Evolutionary conservation across 2,888 invertebrate species (phyloP), one percentile per base, ranked within the genome.

Genomic region (Limnephilus auricula): DNA sequence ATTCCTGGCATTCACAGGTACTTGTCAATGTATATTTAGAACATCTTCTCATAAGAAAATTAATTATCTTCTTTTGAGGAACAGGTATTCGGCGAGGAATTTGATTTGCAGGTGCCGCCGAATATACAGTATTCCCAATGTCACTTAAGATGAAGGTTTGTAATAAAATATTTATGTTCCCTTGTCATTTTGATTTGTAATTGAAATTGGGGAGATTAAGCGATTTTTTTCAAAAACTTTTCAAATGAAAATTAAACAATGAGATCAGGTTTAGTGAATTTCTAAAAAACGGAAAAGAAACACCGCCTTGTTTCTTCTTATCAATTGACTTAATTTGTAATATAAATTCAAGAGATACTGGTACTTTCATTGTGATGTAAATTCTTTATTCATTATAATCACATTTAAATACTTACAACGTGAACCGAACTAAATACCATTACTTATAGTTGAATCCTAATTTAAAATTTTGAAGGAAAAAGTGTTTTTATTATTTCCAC

Each of bases 21-120:
- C 82, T 18, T 10, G 34, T 34, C 82, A 82, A 12, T 82, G 18
- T 82, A 82, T 34, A 37, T 82, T 82, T 82, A 32, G 32, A 25
- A 34, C 82, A 82, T 25, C 34, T 82, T 82, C 32, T 34, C 34
- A 82, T 34, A 34, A 82, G 32, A 82, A 82, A 82, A 82, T 25
- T 32, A 82, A 82, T 37, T 34, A 82, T 18, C 18, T 82, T 82
- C 34, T 10, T 9, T 34, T 37, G 25, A 82, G 34, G 37, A 82
- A 82, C 34, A 32, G 37, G 32, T 82, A 82, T 82, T 34, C 25
- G 10, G 82, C 34, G 3, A 25, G 34, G 18, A 37, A 82, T 32
- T 82, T 82, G 82, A 82, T 87, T 65, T 65, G 34, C 65, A 87
- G 32, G 65, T 65, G 65, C 65, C 34, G 3, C 34, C 82, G 82